phyloP scores from a whole-genome alignment of 2,888 invertebrate species.

The Microdon myrmicae region DNA sequence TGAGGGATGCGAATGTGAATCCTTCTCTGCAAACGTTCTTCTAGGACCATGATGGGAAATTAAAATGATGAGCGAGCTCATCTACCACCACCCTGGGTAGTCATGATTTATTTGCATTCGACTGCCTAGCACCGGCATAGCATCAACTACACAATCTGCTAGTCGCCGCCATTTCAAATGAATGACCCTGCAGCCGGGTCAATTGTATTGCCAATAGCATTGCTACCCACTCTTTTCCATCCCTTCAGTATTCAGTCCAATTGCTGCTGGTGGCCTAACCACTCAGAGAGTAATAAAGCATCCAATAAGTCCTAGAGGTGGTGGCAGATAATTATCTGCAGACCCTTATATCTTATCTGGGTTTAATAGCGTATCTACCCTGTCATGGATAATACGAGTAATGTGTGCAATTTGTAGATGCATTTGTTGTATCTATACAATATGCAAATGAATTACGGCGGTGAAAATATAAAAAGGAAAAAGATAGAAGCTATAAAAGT shows the following conservation, averaged over 20 bases:
- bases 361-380: conserved; percentile 22
- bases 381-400: conserved; percentile 11
- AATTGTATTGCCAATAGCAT: no score
- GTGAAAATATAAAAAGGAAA: no score
- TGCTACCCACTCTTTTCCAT: no score
- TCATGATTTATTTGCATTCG: conserved; percentile 45
- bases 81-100: background rate
- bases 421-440: conserved; percentile 23
- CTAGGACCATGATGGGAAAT: conserved; percentile 31
- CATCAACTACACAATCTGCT: conserved; percentile 28
- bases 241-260: no score
- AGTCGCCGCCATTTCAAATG: conserved; percentile 32
- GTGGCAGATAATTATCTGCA: conserved; percentile 44
- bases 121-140: conserved; percentile 25
- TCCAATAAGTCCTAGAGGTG: conserved; percentile 33
- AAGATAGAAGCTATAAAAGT: conserved; percentile 39
- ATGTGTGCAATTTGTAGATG: conserved; percentile 43
- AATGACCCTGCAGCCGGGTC: no score
- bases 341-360: conserved; percentile 23
- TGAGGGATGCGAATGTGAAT: background rate
- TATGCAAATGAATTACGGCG: conserved; percentile 38
- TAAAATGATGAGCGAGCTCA: conserved; percentile 37
- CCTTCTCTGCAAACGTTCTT: background rate
- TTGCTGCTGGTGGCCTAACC: conserved; percentile 25
- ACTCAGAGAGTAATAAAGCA: conserved; percentile 43